phyloP scores from a whole-genome alignment of 1,140 invertebrate species.

The Formica exsecta region DNA sequence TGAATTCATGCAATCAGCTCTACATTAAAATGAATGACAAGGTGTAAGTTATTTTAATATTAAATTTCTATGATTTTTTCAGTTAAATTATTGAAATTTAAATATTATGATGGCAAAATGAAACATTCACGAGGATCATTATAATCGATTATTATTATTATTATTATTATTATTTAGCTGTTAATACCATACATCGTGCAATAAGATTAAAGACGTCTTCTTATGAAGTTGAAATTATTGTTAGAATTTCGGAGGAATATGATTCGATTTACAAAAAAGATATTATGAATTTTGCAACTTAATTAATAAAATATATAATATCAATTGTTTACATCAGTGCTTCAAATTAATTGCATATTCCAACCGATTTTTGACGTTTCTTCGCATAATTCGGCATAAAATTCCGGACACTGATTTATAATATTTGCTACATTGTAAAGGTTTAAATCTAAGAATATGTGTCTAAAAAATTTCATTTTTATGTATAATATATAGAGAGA shows the following conservation, averaged over 20 bases:
- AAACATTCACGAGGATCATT: slow-evolving; percentile 18
- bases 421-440: slow-evolving; percentile 5
- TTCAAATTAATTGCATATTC: no score
- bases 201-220: slow-evolving; percentile 69
- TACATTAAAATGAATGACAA: slow-evolving; percentile 28
- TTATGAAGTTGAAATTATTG: slow-evolving; percentile 31
- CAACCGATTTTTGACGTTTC: no score
- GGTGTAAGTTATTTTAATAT: slow-evolving; percentile 29
- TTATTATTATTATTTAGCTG: slow-evolving; percentile 52
- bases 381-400: no score
- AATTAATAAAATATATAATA: not conserved
- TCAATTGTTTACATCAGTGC: not conserved
- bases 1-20: slow-evolving; percentile 42
- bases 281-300: slow-evolving; percentile 8
- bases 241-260: not conserved
- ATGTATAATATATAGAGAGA: no score
- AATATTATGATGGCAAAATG: slow-evolving; percentile 10
- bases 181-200: slow-evolving; percentile 82
- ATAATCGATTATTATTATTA: slow-evolving; percentile 29
- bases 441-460: not conserved
- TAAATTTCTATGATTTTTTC: slow-evolving; percentile 24
- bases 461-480: not conserved
- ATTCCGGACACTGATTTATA: no score
- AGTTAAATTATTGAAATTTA: not conserved
- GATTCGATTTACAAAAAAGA: not conserved